These are phyloP conservation scores for Cheilosia urbana DNA, from an alignment of 2,888 invertebrate species.

Conservation along the genomic window DNA sequence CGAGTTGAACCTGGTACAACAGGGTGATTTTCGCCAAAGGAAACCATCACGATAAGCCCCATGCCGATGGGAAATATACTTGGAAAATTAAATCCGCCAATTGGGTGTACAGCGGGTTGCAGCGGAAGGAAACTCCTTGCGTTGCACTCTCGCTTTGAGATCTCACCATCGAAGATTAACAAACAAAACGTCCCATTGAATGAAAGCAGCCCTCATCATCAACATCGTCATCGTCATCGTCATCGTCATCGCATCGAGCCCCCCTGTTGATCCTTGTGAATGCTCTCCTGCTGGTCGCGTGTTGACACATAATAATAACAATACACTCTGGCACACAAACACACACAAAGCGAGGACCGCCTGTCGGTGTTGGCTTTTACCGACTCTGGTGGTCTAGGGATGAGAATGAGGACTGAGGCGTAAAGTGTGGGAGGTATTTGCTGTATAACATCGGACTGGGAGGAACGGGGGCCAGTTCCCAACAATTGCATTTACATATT, in stretches of 20 bases:
- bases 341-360: constrained; percentile 47
- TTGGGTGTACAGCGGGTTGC: constrained; percentile 10
- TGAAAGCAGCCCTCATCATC: constrained; percentile 42
- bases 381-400: constrained; percentile 7
- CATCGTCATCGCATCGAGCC: not conserved
- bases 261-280: constrained; percentile 37
- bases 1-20: not conserved
- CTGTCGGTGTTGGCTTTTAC: constrained; percentile 29
- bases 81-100: constrained; percentile 55
- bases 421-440: constrained; percentile 40
- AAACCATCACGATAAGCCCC: constrained; percentile 12
- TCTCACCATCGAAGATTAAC: constrained; percentile 53
- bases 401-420: constrained; percentile 3
- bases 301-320: constrained; percentile 68
- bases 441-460: constrained; percentile 13
- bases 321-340: constrained; percentile 10
- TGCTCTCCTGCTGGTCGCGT: constrained; percentile 59
- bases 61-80: constrained; percentile 44
- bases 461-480: not conserved
- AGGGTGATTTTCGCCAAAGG: not conserved
- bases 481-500: constrained; percentile 57
- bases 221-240: constrained; percentile 12
- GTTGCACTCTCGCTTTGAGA: not conserved
- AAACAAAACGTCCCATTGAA: constrained; percentile 53
- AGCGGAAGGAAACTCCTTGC: not conserved